Evolutionary conservation across 2,888 invertebrate species (phyloP), one percentile per base, ranked within the genome.

Genomic region (Parasteatoda lunata): DNA sequence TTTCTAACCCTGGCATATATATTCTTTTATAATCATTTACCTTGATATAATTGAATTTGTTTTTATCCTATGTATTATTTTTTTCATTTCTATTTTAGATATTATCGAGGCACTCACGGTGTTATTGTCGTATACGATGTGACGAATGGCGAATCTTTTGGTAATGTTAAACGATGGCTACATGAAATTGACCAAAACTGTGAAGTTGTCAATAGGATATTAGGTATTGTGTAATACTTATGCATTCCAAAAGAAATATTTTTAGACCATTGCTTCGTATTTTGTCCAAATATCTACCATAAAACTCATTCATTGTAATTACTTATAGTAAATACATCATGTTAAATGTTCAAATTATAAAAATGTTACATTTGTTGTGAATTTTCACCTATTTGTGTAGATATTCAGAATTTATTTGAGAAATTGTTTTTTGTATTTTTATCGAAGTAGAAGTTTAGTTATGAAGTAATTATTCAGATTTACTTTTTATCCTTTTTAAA

Each of bases 101-200:
- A 99, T 93, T 99, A 99, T 92, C 94, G 99, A 91, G 99, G 99
- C 81, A 99, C 99, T 71, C 99, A 99, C 93, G 99, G 99, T 88
- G 99, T 99, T 89, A 98, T 99, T 91, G 98, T 99, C 69, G 99
- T 99, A 13, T 99, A 99, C 93, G 99, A 99, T 94, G 99, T 99
- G 79, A 97, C 97, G 89, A 98, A 97, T 92, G 99, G 98, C 59
- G 99, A 99, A 92, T 98, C 98, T 75, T 99, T 99, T 93, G 98
- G 98, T 89, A 99, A 99, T 93, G 99, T 99, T 3, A 98, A 98
- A 92, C 94, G 99, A 92, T 99, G 99, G 99, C 94, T 99, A 82
- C 97, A 98, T 92, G 99, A 99, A 93, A 99, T 99, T 90, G 98
- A 99, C 92, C 97, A 98, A 92, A 99, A 99, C 94, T 99, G 99